These are phyloP conservation scores for Paguma larvata DNA, from an alignment of 2,797 vertebrate species.

Conservation along the genomic window DNA sequence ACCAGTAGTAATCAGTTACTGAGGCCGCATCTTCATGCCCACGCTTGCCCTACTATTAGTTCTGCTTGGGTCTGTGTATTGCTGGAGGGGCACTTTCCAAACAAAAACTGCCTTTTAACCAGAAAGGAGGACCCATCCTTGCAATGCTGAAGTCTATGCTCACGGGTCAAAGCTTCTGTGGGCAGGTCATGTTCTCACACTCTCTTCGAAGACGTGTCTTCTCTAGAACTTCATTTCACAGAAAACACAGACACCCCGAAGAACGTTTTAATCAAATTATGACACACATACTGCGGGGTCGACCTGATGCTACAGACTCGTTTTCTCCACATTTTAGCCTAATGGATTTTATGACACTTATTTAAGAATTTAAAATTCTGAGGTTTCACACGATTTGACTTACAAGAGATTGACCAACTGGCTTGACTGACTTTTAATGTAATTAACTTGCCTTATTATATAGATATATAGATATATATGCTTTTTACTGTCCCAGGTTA, in stretches of 20 bases:
- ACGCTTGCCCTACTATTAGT: constrained; percentile 16
- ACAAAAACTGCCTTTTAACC: constrained; percentile 65
- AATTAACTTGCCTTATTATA: background rate
- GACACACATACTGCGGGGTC: background rate
- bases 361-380: background rate
- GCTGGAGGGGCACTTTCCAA: constrained; percentile 66
- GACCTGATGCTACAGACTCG: background rate
- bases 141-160: background rate
- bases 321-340: background rate
- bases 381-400: background rate
- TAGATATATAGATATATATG: rapidly evolving
- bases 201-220: background rate
- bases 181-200: background rate
- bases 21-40: background rate
- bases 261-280: background rate
- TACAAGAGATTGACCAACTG: background rate
- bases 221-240: background rate
- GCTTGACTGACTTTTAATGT: background rate
- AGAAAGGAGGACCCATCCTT: constrained; percentile 12
- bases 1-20: background rate
- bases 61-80: constrained; percentile 31
- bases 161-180: constrained; percentile 53
- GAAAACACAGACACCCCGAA: background rate
- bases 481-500: background rate
- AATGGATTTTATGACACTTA: background rate